Evolutionary conservation across 2,113 vertebrate genomes (phyloP).

Genomic region (Neotragus moschatus): DNA sequence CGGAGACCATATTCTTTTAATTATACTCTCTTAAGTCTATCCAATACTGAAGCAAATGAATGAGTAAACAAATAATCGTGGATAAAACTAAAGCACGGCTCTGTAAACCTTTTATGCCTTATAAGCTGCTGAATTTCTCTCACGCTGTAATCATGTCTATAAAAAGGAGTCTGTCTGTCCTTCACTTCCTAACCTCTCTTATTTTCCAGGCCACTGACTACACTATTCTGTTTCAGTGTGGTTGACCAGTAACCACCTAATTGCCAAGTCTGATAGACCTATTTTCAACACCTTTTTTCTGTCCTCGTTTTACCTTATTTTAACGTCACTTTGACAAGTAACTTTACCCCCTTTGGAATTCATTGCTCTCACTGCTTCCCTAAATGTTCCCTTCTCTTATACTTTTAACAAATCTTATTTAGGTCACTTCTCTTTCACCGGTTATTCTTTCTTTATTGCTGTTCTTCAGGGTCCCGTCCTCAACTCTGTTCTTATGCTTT

Average conservation of each 20-base stretch:
- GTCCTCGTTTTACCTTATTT: not conserved
- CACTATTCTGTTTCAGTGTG: not conserved
- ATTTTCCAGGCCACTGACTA: not conserved
- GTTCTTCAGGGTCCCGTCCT: not conserved
- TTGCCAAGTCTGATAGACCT: not conserved
- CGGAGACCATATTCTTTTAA: not conserved
- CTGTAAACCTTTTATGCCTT: not conserved
- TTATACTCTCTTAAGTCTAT: not conserved
- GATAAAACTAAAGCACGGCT: not conserved
- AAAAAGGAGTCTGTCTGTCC: not conserved
- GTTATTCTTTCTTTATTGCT: not conserved
- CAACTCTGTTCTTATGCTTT: not conserved
- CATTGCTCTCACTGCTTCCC: not conserved
- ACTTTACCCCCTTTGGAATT: not conserved
- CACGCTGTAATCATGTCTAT: not conserved
- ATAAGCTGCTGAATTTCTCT: not conserved
- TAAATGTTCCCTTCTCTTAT: not conserved
- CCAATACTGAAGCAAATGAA: not conserved
- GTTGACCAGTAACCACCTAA: constrained; percentile 16
- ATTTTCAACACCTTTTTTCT: not conserved
- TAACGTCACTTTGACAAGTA: not conserved
- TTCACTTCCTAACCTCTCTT: not conserved
- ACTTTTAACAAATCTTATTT: not conserved
- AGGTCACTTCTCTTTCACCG: not conserved
- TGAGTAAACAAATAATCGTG: not conserved